phyloP scores from a whole-genome alignment of 2,113 vertebrate species.

The Odocoileus hemionus region DNA sequence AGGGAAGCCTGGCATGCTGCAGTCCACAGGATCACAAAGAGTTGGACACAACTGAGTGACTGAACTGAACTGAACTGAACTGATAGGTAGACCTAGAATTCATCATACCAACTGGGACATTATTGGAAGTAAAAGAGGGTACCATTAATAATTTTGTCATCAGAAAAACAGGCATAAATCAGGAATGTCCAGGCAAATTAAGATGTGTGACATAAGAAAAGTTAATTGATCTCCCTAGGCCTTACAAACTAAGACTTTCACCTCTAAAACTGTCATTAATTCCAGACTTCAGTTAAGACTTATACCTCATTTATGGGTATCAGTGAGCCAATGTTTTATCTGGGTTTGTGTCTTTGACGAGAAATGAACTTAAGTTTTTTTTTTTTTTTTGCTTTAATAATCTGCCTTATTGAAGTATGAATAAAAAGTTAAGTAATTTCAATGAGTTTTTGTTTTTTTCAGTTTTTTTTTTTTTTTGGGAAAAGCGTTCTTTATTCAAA shows the following conservation, averaged over 20 bases:
- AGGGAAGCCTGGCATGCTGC: background rate
- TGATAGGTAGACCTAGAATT: background rate
- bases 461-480: too few relatives aligned
- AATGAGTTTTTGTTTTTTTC: background rate
- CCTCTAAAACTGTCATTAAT: background rate
- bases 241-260: background rate
- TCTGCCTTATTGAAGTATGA: background rate
- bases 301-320: background rate
- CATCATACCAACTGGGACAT: background rate
- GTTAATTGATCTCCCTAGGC: background rate
- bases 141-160: background rate
- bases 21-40: background rate
- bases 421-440: background rate
- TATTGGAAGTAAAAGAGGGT: background rate
- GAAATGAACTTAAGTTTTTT: background rate
- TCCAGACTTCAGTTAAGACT: background rate
- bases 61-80: background rate
- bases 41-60: background rate
- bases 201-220: background rate
- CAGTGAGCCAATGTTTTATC: background rate
- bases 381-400: background rate
- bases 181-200: background rate
- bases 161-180: background rate
- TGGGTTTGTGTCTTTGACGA: background rate
- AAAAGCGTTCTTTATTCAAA: background rate